Percentiles rank a stretch among this genome's conserved stretches.
These are phyloP conservation scores for Phocides pigmalion DNA, from an alignment of 1,140 invertebrate species.

Conservation along the genomic window DNA sequence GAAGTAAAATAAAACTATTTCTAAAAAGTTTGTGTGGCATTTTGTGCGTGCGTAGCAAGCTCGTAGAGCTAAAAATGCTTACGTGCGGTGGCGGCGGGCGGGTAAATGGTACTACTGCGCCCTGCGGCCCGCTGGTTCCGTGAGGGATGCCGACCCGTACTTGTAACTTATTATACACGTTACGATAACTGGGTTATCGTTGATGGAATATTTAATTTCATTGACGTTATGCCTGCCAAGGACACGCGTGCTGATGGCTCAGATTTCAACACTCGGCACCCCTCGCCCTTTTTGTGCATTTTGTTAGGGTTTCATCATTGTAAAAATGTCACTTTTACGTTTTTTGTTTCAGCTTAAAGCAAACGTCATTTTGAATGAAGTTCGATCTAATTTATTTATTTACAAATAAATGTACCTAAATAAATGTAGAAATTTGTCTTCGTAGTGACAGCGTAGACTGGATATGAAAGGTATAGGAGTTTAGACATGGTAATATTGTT, in stretches of 20 bases:
- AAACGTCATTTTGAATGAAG: too few species aligned
- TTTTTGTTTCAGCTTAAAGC: background rate
- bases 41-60: constrained; percentile 59
- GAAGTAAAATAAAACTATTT: background rate
- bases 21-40: background rate
- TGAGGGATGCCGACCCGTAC: constrained; percentile 60
- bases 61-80: constrained; percentile 60
- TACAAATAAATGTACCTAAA: too few species aligned
- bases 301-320: constrained; percentile 4
- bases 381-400: too few species aligned
- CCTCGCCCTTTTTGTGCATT: background rate
- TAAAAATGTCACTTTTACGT: background rate
- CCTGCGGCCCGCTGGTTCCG: constrained; percentile 42
- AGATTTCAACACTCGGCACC: constrained; percentile 42
- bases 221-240: constrained; percentile 71
- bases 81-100: constrained; percentile 74
- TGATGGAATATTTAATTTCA: constrained; percentile 76
- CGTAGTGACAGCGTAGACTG: too few species aligned
- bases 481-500: too few species aligned
- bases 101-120: constrained; percentile 68
- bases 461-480: too few species aligned
- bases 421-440: too few species aligned
- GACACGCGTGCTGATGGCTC: constrained; percentile 59
- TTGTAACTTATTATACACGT: constrained; percentile 73
- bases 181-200: constrained; percentile 78